phyloP scores from a whole-genome alignment of 2,797 vertebrate species.

The Podarcis lilfordi region DNA sequence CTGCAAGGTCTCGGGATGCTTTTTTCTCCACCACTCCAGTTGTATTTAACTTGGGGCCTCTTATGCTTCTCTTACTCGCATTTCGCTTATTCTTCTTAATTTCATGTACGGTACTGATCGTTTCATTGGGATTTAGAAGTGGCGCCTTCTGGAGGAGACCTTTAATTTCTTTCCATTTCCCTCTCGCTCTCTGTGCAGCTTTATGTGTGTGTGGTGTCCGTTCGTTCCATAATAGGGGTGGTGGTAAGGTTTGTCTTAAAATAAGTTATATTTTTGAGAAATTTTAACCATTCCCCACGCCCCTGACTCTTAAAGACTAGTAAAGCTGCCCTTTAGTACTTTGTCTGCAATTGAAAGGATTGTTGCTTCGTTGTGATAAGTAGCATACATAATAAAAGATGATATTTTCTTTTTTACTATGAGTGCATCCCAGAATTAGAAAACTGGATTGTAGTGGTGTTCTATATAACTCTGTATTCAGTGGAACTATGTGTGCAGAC shows the following conservation, averaged over 20 bases:
- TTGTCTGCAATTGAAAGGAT: background rate
- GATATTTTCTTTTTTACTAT: too few species aligned
- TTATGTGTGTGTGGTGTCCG: background rate
- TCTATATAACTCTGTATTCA: too few species aligned
- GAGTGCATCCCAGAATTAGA: too few species aligned
- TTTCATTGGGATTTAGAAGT: background rate
- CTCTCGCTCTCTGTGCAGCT: background rate
- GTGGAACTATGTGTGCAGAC: background rate
- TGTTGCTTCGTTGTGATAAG: background rate
- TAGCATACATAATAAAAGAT: too few species aligned
- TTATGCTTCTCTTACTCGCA: background rate
- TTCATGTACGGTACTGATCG: background rate
- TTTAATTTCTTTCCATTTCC: background rate
- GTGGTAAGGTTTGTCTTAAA: background rate
- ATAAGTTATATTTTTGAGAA: background rate
- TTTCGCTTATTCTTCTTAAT: background rate
- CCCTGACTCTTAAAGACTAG: background rate
- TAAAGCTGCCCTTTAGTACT: background rate
- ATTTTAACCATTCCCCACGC: background rate
- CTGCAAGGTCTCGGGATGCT: background rate
- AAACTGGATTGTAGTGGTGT: too few species aligned
- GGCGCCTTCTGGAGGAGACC: background rate
- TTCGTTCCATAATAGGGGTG: too few species aligned
- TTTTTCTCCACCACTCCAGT: background rate
- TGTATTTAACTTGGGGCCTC: too few species aligned